These are phyloP conservation scores for Volucella inflata DNA, from an alignment of 2,888 invertebrate genomes.

Conservation along the genomic window DNA sequence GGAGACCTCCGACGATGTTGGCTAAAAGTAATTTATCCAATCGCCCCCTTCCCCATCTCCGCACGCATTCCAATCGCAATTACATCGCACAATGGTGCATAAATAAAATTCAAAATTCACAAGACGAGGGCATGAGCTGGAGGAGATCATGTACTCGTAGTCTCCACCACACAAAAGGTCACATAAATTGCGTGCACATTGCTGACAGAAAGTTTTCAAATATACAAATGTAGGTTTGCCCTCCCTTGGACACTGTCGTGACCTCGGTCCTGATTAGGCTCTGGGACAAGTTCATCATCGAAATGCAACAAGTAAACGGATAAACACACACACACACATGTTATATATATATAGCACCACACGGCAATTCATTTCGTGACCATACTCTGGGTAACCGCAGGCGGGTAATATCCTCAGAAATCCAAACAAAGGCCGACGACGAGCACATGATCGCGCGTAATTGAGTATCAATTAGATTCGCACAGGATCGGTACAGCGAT, in stretches of 20 bases:
- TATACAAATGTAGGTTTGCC: background rate
- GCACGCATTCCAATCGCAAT: slow-evolving; percentile 60
- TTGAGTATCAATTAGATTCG: slow-evolving; percentile 74
- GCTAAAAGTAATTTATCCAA: slow-evolving; percentile 64
- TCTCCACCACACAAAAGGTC: slow-evolving; percentile 57
- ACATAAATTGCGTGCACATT: slow-evolving; percentile 65
- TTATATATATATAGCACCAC: slow-evolving; percentile 2
- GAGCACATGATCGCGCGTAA: slow-evolving; percentile 69
- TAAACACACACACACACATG: slow-evolving; percentile 9
- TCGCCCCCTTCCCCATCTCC: slow-evolving; percentile 3
- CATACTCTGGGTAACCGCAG: slow-evolving; percentile 56
- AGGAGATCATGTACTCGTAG: slow-evolving; percentile 37
- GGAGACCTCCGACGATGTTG: slow-evolving; percentile 71
- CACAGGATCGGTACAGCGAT: slow-evolving; percentile 52
- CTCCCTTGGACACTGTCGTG: slow-evolving; percentile 2
- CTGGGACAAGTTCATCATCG: slow-evolving; percentile 67
- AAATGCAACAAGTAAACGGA: slow-evolving; percentile 5
- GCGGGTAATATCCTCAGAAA: slow-evolving; percentile 66
- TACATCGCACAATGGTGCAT: slow-evolving; percentile 33
- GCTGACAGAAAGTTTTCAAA: slow-evolving; percentile 48
- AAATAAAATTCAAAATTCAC: slow-evolving; percentile 25
- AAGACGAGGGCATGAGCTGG: background rate
- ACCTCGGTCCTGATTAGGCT: slow-evolving; percentile 43
- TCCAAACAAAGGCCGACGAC: slow-evolving; percentile 59
- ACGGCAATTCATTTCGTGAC: slow-evolving; percentile 68